Conservation (phyloP, 2,113 vertebrate species). For the Sphaerodactylus townsendi region DNA sequence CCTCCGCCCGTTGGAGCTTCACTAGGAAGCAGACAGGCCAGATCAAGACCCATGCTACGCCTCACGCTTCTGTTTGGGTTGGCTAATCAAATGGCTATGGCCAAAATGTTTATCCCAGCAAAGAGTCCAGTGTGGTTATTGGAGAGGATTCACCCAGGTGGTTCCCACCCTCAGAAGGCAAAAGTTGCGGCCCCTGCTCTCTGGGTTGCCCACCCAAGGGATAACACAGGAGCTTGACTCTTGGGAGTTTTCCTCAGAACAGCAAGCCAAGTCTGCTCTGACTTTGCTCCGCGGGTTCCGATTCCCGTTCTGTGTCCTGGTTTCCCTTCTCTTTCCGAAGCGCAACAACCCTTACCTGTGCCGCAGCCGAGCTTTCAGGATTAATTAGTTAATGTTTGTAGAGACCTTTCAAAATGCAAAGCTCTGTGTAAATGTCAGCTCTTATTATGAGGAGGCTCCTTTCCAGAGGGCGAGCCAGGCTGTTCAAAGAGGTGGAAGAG, state of each 20-base stretch:
- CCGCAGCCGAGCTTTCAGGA: conserved; percentile 9
- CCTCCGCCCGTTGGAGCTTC: no score
- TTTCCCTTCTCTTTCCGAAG: not conserved
- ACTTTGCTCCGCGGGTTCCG: not conserved
- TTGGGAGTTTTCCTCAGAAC: not conserved
- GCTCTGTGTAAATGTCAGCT: conserved; percentile 30
- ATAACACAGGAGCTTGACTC: not conserved
- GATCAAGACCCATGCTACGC: no score
- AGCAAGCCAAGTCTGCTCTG: not conserved
- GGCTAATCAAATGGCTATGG: no score
- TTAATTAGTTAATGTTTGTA: conserved; percentile 30
- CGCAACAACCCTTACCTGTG: conserved; percentile 14
- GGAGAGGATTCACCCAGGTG: no score
- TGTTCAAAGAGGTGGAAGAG: not conserved
- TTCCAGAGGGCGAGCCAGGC: not conserved
- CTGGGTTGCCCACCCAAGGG: not conserved
- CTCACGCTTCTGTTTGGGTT: no score
- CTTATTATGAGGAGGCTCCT: conserved; percentile 17
- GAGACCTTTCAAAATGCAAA: conserved; percentile 36
- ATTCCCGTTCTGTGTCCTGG: not conserved
- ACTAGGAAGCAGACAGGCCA: no score
- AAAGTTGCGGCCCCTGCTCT: no score
- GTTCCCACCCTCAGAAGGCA: no score
- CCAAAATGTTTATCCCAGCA: no score
- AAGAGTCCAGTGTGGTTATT: no score